Evolutionary conservation across 2,888 invertebrate species (phyloP), one percentile per base, ranked within the genome.

Genomic region (Rhodophaea formosa): DNA sequence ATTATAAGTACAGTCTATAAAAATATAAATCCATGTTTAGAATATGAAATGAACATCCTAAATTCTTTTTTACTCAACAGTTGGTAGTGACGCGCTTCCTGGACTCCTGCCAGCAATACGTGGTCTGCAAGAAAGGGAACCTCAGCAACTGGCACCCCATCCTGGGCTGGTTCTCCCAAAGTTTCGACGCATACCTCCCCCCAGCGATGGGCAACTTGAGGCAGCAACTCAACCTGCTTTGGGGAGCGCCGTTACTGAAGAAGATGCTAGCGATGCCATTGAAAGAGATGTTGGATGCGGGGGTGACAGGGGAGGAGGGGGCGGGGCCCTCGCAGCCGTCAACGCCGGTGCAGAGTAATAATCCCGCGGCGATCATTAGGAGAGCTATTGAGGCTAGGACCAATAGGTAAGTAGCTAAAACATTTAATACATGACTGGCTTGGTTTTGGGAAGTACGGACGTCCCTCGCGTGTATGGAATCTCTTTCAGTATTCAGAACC

Each of bases 91-190:
- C 96, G 3, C 93, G 95, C 61, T 93, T 99, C 70, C 86, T 99
- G 65, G 96, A 97, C 83, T 95, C 95, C 63, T 98, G 98, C 84
- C 97, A 97, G 70, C 95, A 96, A 69, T 97, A 97, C 72, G 97
- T 98, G n/a, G 95, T 96, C 7, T 95, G 95, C 70, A 98, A 98
- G 82, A 94, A 95, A 72, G 97, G 97, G 1, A 97, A 97, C 75
- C 93, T 98, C 53, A 97, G 97, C 53, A 97, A 98, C 84, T 99
- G 99, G 99, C 99, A 99, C 86, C 99, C 99, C 5, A 95, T 99
- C 23, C 93, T 99, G 10, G 99, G 99, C 43, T 99, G 99, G 98
- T 98, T 98, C 80, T 94, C 95, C 0, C 95, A 96, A 63, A 92
- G 94, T 2, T 92, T 94, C 53, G 95, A 95, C 72, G 83, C 88